These are phyloP conservation scores for Lycopodina hypogea DNA, from an alignment of 37 sponge, comb jelly and placozoan genomes.

Conservation along the genomic window DNA sequence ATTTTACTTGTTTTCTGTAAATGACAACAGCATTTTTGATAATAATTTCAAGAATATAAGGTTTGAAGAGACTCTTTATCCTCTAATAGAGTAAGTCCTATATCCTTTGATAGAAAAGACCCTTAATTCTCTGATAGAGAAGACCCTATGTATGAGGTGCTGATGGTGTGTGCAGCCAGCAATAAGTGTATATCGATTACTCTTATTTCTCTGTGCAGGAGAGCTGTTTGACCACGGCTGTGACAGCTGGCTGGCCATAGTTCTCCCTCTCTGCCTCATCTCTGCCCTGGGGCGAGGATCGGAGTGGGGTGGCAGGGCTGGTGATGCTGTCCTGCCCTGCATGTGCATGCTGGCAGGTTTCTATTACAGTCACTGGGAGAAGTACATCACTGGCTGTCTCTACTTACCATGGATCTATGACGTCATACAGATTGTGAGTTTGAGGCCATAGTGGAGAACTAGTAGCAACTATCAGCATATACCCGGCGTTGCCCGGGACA, in stretches of 20 bases:
- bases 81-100: no score
- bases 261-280: slow-evolving; percentile 54
- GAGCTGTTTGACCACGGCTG: slow-evolving; percentile 93
- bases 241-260: slow-evolving; percentile 70
- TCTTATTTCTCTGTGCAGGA: slow-evolving; percentile 59
- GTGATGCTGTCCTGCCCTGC: slow-evolving; percentile 20
- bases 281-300: slow-evolving; percentile 61
- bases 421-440: slow-evolving; percentile 70
- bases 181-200: no score
- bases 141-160: no score
- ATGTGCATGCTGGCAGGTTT: slow-evolving; percentile 66
- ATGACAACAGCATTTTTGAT: no score
- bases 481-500: no score
- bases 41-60: no score
- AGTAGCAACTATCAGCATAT: not conserved
- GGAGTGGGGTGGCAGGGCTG: slow-evolving; percentile 42
- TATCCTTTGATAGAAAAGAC: no score
- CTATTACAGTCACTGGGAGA: slow-evolving; percentile 97
- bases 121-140: no score
- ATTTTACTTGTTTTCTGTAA: no score
- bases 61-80: no score
- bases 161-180: no score
- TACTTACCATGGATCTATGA: slow-evolving; percentile 97
- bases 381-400: slow-evolving; percentile 89
- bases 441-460: no score